A percentile compares a stretch with the other conserved stretches of the same genome.
These are phyloP conservation scores for Archaeoteleia sp. DNA, from an alignment of 2,888 invertebrate genomes.

Conservation along the genomic window DNA sequence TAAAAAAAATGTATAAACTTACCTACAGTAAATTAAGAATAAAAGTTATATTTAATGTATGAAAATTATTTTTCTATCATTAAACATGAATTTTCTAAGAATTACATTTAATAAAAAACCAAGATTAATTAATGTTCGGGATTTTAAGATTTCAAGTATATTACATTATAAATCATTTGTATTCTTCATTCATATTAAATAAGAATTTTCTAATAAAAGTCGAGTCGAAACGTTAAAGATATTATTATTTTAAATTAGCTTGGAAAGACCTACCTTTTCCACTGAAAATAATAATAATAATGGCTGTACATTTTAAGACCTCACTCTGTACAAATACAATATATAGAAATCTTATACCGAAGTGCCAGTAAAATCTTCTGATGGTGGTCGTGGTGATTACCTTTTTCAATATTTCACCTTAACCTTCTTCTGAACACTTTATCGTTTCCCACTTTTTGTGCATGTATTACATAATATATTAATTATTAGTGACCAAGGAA, in stretches of 20 bases:
- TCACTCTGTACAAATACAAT: neutral
- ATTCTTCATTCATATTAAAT: neutral
- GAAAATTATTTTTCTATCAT: too few relatives aligned
- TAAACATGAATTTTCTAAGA: too few relatives aligned
- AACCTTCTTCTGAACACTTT: conserved; percentile 1
- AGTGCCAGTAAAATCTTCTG: neutral
- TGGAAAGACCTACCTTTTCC: too few relatives aligned
- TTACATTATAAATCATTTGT: neutral
- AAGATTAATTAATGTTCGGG: neutral
- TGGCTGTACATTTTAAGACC: neutral
- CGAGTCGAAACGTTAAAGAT: neutral
- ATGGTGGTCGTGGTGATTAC: conserved; percentile 9
- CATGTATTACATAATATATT: neutral
- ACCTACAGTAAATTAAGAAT: too few relatives aligned
- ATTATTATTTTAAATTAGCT: too few relatives aligned
- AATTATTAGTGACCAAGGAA: neutral
- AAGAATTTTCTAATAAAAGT: neutral
- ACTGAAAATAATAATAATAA: too few relatives aligned
- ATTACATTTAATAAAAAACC: too few relatives aligned
- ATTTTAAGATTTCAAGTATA: neutral
- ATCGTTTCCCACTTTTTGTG: neutral
- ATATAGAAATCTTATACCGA: conserved; percentile 1
- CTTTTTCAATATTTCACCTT: conserved; percentile 3
- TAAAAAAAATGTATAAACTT: too few relatives aligned
- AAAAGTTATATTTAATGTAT: too few relatives aligned